phyloP scores from a whole-genome alignment of 2,113 vertebrate genomes.

The Prolemur simus region DNA sequence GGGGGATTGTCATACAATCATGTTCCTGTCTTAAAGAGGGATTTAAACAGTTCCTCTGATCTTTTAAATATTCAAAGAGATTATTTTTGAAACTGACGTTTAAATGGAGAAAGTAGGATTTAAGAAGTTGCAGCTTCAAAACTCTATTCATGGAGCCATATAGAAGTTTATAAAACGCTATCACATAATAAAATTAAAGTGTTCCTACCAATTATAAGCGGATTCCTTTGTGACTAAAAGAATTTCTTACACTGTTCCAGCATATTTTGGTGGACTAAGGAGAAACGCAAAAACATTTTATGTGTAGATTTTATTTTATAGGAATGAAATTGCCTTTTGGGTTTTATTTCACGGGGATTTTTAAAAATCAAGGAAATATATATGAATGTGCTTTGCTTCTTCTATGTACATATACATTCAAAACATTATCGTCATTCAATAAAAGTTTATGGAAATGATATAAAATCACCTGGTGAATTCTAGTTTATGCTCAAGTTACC shows the following conservation, averaged over 20 bases:
- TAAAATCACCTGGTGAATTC: slow-evolving; percentile 54
- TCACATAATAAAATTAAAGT: slow-evolving; percentile 30
- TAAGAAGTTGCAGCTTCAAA: slow-evolving; percentile 61
- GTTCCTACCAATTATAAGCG: slow-evolving; percentile 24
- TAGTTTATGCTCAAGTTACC: slow-evolving; percentile 44
- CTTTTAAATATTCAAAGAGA: slow-evolving; percentile 58
- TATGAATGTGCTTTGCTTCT: slow-evolving; percentile 3
- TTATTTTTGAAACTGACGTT: slow-evolving; percentile 62
- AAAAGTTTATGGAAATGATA: slow-evolving; percentile 61
- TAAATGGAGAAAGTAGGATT: slow-evolving; percentile 49
- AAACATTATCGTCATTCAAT: slow-evolving; percentile 59
- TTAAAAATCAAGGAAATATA: slow-evolving; percentile 10
- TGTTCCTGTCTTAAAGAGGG: slow-evolving; percentile 1
- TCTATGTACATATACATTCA: slow-evolving; percentile 47
- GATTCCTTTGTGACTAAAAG: neutral
- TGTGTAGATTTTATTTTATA: slow-evolving; percentile 22
- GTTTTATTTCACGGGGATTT: slow-evolving; percentile 37
- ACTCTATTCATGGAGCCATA: neutral
- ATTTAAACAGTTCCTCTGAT: slow-evolving; percentile 60
- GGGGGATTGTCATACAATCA: neutral
- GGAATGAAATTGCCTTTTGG: neutral
- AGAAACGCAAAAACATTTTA: slow-evolving; percentile 5
- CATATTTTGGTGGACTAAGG: neutral
- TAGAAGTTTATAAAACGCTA: neutral
- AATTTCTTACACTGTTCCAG: neutral